Evolutionary conservation across 2,113 vertebrate genomes (phyloP).

Genomic region (Penelope pileata): DNA sequence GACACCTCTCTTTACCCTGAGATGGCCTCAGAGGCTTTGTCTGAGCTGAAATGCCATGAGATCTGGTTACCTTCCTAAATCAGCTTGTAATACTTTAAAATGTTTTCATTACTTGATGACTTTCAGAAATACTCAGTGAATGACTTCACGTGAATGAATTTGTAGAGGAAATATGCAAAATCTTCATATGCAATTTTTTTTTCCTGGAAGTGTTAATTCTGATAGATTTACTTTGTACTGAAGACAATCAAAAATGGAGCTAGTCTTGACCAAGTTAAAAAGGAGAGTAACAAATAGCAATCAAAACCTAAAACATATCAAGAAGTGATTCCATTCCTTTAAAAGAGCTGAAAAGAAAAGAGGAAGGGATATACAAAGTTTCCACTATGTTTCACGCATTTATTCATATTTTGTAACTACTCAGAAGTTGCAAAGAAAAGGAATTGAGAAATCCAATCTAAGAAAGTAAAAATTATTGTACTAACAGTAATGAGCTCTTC

Average conservation of each 20-base stretch:
- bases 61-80: neutral
- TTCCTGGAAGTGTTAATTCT: neutral
- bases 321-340: neutral
- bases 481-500: neutral
- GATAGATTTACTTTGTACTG: neutral
- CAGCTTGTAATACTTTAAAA: neutral
- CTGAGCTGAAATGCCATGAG: neutral
- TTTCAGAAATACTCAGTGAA: neutral
- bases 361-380: neutral
- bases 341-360: neutral
- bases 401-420: neutral
- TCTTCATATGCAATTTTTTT: neutral
- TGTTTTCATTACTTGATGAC: neutral
- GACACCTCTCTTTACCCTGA: neutral
- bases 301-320: neutral
- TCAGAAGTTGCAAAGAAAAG: neutral
- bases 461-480: neutral
- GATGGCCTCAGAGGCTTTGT: neutral
- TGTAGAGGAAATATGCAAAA: neutral
- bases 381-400: neutral
- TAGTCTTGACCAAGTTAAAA: neutral
- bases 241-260: neutral
- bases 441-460: neutral
- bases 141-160: neutral
- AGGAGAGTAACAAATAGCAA: neutral